Percentiles rank a stretch among this genome's conserved stretches.
Evolutionary conservation across 1,140 invertebrate genomes (phyloP).

Genomic region (Tetramorium simillimum): DNA sequence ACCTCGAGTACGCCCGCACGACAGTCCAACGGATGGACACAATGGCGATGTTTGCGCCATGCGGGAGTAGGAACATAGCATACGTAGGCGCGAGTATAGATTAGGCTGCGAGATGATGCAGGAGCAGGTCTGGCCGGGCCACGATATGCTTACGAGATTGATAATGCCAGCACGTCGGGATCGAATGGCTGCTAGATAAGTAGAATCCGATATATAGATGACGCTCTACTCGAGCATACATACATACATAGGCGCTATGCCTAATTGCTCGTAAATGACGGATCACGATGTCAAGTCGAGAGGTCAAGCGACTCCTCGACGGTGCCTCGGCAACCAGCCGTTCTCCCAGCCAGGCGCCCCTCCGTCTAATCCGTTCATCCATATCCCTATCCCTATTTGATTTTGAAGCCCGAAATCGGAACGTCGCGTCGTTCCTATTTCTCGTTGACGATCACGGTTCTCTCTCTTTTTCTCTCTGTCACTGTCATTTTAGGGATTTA

Average conservation of each 20-base stretch:
- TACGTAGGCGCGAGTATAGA: slow-evolving; percentile 75
- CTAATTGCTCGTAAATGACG: slow-evolving; percentile 77
- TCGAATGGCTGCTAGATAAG: slow-evolving; percentile 72
- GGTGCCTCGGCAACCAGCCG: background rate
- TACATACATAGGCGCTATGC: slow-evolving; percentile 58
- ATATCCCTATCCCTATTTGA: slow-evolving; percentile 52
- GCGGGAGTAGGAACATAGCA: slow-evolving; percentile 60
- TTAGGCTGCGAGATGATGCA: slow-evolving; percentile 75
- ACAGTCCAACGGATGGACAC: slow-evolving; percentile 77
- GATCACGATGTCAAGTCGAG: slow-evolving; percentile 65
- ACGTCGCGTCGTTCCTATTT: slow-evolving; percentile 29
- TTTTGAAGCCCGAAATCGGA: slow-evolving; percentile 50
- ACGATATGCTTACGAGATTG: slow-evolving; percentile 79
- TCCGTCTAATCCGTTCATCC: slow-evolving; percentile 40
- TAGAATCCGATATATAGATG: slow-evolving; percentile 68
- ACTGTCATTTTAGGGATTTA: slow-evolving; percentile 46
- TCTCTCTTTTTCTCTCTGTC: background rate
- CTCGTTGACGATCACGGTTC: slow-evolving; percentile 54
- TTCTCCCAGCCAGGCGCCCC: background rate
- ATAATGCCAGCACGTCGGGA: slow-evolving; percentile 70
- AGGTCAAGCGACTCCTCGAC: slow-evolving; percentile 53
- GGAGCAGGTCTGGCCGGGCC: slow-evolving; percentile 68
- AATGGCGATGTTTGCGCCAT: slow-evolving; percentile 76
- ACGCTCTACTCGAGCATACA: slow-evolving; percentile 36
- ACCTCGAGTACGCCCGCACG: slow-evolving; percentile 71